Evolutionary conservation across 2,797 vertebrate species (phyloP).

Genomic region (Cheirogaleus major): DNA sequence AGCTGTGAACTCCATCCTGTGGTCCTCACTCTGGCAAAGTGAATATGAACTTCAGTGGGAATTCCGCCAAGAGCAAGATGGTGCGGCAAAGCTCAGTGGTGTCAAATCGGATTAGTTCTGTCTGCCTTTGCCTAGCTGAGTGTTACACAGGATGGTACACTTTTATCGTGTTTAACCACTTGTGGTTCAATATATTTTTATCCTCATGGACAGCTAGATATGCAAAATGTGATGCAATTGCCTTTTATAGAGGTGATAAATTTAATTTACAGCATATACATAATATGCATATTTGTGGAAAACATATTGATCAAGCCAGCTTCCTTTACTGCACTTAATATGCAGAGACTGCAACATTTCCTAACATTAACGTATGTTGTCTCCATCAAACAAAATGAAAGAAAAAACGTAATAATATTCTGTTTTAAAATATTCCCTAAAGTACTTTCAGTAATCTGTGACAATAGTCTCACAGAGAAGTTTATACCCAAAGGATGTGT

Average conservation of each 20-base stretch:
- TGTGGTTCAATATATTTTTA: slow-evolving; percentile 84
- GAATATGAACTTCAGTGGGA: slow-evolving; percentile 48
- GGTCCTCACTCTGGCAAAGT: slow-evolving; percentile 37
- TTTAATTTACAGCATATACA: slow-evolving; percentile 85
- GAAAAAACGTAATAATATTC: slow-evolving; percentile 77
- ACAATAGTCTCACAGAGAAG: neutral
- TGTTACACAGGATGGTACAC: slow-evolving; percentile 73
- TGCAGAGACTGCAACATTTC: slow-evolving; percentile 83
- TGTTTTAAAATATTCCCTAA: slow-evolving; percentile 70
- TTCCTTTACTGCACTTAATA: slow-evolving; percentile 84
- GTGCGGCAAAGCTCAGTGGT: slow-evolving; percentile 62
- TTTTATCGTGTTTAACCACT: slow-evolving; percentile 77
- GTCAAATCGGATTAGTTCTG: slow-evolving; percentile 84
- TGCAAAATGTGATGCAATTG: slow-evolving; percentile 83
- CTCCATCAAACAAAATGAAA: slow-evolving; percentile 82
- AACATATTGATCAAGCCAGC: slow-evolving; percentile 85
- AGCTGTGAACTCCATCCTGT: neutral
- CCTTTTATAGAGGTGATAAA: slow-evolving; percentile 82
- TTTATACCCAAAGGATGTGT: neutral
- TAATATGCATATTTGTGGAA: slow-evolving; percentile 82
- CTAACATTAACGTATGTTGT: slow-evolving; percentile 82
- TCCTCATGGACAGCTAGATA: slow-evolving; percentile 82
- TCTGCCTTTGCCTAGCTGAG: slow-evolving; percentile 77
- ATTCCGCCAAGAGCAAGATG: slow-evolving; percentile 64
- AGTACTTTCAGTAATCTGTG: slow-evolving; percentile 62